phyloP scores from a whole-genome alignment of 2,113 vertebrate species.

The Zonotrichia leucophrys region DNA sequence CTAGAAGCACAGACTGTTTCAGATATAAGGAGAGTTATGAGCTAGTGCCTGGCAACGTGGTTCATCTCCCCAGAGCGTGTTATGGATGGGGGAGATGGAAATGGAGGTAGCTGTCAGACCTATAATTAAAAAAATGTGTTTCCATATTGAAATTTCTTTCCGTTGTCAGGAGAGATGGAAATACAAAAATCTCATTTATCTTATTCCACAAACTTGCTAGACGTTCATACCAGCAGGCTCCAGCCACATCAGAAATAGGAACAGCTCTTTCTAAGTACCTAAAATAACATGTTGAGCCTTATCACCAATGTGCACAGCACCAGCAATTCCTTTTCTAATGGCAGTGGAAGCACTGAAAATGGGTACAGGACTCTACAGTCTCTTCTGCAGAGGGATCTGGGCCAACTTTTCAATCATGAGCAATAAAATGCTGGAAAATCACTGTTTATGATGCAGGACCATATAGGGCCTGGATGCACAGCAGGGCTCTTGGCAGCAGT shows the following conservation, averaged over 20 bases:
- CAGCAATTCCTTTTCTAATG: neutral
- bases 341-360: neutral
- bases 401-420: neutral
- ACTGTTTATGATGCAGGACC: neutral
- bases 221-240: neutral
- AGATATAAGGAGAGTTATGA: constrained; percentile 19
- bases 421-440: neutral
- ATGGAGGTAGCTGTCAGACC: constrained; percentile 28
- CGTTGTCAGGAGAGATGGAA: neutral
- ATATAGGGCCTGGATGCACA: neutral
- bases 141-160: neutral
- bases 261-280: neutral
- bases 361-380: neutral
- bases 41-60: neutral
- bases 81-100: neutral
- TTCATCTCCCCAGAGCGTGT: neutral
- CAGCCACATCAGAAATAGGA: neutral
- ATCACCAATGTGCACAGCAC: accelerated
- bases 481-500: neutral
- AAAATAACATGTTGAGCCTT: neutral
- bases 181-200: constrained; percentile 39
- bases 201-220: neutral
- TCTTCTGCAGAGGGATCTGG: neutral
- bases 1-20: constrained; percentile 14
- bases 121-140: constrained; percentile 34